Evolutionary conservation across 2,888 invertebrate species (phyloP), one percentile per base, ranked within the genome.

Genomic region (Coecobrya sp.): DNA sequence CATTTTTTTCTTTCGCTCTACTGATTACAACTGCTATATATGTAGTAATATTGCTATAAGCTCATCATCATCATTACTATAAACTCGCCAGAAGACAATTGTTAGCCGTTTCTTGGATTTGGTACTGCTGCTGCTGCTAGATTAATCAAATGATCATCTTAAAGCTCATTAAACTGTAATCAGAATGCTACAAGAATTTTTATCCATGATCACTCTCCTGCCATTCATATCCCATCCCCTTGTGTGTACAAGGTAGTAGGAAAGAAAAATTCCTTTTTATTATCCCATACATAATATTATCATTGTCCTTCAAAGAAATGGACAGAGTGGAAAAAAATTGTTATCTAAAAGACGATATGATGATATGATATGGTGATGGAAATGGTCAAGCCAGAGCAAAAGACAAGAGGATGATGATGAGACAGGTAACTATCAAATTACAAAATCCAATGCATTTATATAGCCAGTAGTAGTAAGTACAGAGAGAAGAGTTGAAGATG

Each of bases 401-500:
- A 42, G 45, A 45, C 49, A 13, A 4, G 1, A 62, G 7, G 62
- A 1, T 10, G 55, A 59, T 59, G n/a, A 82, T 70, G 52, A 73
- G 55, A 73, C 86, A 73, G 55, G 86, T 86, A 70, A 49, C 52
- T 76, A 87, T 87, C 87, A 87, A 76, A 76, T 87, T 87, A 59
- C 87, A 62, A 76, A 10, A 73, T 22, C 30, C 52, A 81, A 65
- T 65, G 42, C 25, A n/a, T 4, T 76, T 13, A 45, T 42, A 8
- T 22, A 36, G n/a, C 36, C 65, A 19, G n/a, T n/a, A 76, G 30
- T 16, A 36, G n/a, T 55, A 55, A 55, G n/a, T 16, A 55, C 16
- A 11, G 11, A 27, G 49, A 22, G n/a, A n/a, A 76, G 76, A 42
- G 45, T 4, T 76, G 25, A 52, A n/a, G 81, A 55, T 81, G 52